phyloP scores from a whole-genome alignment of 1,140 invertebrate species.

The Notospermus geniculatus region DNA sequence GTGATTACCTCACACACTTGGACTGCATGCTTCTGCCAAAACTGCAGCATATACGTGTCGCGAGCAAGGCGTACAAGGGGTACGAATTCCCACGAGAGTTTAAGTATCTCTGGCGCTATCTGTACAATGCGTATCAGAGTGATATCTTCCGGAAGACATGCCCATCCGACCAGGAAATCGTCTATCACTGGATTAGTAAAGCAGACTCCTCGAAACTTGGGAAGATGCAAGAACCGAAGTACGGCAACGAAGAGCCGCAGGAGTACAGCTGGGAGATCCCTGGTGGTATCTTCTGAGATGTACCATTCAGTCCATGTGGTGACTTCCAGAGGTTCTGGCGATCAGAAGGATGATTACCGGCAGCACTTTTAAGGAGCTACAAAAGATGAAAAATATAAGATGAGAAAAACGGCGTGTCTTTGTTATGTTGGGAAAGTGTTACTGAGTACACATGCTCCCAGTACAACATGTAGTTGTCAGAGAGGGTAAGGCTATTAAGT shows the following conservation, averaged over 20 bases:
- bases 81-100: slow-evolving; percentile 62
- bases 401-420: too few relatives aligned
- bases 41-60: slow-evolving; percentile 63
- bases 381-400: too few relatives aligned
- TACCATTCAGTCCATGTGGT: too few relatives aligned
- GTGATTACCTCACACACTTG: slow-evolving; percentile 56
- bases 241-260: neutral
- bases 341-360: too few relatives aligned
- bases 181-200: slow-evolving; percentile 62
- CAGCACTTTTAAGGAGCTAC: too few relatives aligned
- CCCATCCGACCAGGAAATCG: slow-evolving; percentile 66
- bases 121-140: slow-evolving; percentile 61
- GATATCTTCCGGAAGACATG: slow-evolving; percentile 63
- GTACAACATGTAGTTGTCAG: too few relatives aligned
- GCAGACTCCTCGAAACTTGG: slow-evolving; percentile 51
- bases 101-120: slow-evolving; percentile 63
- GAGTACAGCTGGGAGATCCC: neutral
- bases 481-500: too few relatives aligned
- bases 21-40: slow-evolving; percentile 64
- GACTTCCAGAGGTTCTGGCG: too few relatives aligned
- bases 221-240: slow-evolving; percentile 31
- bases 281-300: neutral
- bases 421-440: too few relatives aligned
- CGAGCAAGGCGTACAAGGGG: slow-evolving; percentile 60
- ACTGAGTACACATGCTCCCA: too few relatives aligned